phyloP scores from a whole-genome alignment of 35 echinoderm and acorn worm genomes.

The Heliocidaris erythrogramma region DNA sequence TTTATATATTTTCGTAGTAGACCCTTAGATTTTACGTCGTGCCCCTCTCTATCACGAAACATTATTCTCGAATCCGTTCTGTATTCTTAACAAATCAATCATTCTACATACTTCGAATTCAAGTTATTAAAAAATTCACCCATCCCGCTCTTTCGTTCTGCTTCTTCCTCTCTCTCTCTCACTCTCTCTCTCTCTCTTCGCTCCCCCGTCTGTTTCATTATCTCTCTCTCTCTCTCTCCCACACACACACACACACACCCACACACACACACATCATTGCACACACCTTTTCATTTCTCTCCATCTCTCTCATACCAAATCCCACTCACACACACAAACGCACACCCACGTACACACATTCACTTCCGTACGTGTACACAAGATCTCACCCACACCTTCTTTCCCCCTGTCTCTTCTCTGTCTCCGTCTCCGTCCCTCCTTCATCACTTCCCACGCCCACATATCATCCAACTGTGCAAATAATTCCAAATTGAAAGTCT shows the following conservation, averaged over 20 bases:
- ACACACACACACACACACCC: too few relatives aligned
- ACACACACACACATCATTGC: not conserved
- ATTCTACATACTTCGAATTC: too few relatives aligned
- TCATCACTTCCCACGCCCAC: not conserved
- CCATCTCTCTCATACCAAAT: not conserved
- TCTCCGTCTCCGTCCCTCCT: not conserved
- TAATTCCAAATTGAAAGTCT: constrained; percentile 17
- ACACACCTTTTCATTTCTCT: not conserved
- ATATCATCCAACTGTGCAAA: not conserved
- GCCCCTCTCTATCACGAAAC: too few relatives aligned
- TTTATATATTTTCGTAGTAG: too few relatives aligned
- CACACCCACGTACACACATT: not conserved
- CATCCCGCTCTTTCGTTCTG: not conserved
- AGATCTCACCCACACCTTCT: not conserved
- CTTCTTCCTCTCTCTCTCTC: not conserved
- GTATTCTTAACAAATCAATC: too few relatives aligned
- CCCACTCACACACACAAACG: not conserved
- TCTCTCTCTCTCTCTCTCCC: not conserved
- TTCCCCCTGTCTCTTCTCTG: not conserved
- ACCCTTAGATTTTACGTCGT: too few relatives aligned
- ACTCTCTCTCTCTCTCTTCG: not conserved
- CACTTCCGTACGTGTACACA: not conserved
- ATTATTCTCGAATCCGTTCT: too few relatives aligned
- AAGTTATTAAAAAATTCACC: too few relatives aligned
- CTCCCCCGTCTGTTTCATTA: not conserved